Evolutionary conservation across 2,888 invertebrate genomes (phyloP).

Genomic region (Polietes domitor): DNA sequence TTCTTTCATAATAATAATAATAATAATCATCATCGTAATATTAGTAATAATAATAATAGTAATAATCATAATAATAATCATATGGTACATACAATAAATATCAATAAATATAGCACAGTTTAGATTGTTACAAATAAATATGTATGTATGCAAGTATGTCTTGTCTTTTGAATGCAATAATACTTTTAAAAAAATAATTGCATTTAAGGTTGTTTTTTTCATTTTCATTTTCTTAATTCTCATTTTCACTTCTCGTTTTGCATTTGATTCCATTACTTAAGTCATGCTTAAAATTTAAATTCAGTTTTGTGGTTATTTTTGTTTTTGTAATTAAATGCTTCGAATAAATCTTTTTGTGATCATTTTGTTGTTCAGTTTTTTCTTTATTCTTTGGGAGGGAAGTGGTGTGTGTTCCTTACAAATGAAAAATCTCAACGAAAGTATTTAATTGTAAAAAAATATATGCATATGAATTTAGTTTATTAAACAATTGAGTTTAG

Average conservation of each 20-base stretch:
- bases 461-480: too few relatives aligned
- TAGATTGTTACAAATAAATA: slow-evolving; percentile 55
- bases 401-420: background rate
- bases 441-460: too few relatives aligned
- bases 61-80: slow-evolving; percentile 10
- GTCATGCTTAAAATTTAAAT: slow-evolving; percentile 1
- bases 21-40: slow-evolving; percentile 7
- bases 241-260: background rate
- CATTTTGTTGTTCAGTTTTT: background rate
- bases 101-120: slow-evolving; percentile 61
- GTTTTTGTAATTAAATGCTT: slow-evolving; percentile 8
- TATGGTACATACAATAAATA: slow-evolving; percentile 30
- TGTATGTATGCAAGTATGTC: background rate
- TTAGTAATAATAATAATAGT: slow-evolving; percentile 18
- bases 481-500: too few relatives aligned
- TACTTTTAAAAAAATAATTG: slow-evolving; percentile 27
- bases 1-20: background rate
- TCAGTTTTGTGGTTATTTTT: background rate
- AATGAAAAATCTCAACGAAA: too few relatives aligned
- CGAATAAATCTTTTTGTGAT: slow-evolving; percentile 11
- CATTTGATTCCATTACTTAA: slow-evolving; percentile 15
- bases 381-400: background rate
- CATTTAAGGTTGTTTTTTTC: slow-evolving; percentile 3
- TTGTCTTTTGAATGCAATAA: background rate
- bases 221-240: slow-evolving; percentile 11